These are phyloP conservation scores for Metopolophium dirhodum DNA, from an alignment of 1,140 invertebrate genomes.

Conservation along the genomic window DNA sequence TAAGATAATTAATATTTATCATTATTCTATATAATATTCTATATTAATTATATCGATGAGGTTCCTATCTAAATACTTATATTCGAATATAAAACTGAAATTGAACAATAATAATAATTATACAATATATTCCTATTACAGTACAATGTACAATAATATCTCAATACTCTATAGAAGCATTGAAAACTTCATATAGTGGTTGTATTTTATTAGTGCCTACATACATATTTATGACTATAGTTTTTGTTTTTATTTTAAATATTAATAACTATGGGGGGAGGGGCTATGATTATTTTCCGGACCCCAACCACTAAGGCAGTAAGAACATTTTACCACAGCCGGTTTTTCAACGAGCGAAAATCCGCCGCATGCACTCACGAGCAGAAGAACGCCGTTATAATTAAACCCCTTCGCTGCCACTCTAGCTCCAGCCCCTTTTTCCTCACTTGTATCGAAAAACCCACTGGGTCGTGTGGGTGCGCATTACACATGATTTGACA, in stretches of 20 bases:
- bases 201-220: neutral
- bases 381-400: neutral
- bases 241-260: neutral
- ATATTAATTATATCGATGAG: neutral
- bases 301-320: neutral
- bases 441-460: neutral
- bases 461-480: neutral
- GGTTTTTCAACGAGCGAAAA: neutral
- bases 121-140: neutral
- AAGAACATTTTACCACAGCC: neutral
- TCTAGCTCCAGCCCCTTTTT: neutral
- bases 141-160: neutral
- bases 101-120: neutral
- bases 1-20: no score
- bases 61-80: neutral
- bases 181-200: neutral
- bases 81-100: neutral
- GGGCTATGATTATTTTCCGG: neutral
- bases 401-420: neutral
- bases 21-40: neutral
- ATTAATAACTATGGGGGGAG: neutral
- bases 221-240: neutral
- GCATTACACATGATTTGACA: conserved; percentile 8
- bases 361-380: neutral
- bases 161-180: no score